phyloP scores from a whole-genome alignment of 2,888 invertebrate genomes.

The Phortica okadai region DNA sequence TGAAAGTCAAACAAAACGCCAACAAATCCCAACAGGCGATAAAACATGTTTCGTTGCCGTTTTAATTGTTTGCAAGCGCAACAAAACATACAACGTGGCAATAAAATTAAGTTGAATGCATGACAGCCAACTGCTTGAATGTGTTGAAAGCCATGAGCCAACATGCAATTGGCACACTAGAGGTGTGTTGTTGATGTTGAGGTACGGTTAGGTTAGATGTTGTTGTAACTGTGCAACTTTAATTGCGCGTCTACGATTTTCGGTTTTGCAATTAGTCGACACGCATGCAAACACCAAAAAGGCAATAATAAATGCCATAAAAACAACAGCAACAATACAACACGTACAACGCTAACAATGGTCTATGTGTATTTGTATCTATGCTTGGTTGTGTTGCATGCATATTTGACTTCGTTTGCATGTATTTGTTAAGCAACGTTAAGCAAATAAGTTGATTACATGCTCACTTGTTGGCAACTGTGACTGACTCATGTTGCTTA shows the following conservation, averaged over 20 bases:
- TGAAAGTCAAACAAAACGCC: too few relatives aligned
- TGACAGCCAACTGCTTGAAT: not conserved
- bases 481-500: not conserved
- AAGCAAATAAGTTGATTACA: conserved; percentile 22
- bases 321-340: not conserved
- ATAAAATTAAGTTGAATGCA: not conserved
- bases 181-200: too few relatives aligned
- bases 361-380: not conserved
- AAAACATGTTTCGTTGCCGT: too few relatives aligned
- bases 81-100: not conserved
- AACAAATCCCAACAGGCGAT: too few relatives aligned
- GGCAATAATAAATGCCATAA: conserved; percentile 1
- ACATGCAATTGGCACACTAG: not conserved
- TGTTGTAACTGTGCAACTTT: conserved; percentile 1
- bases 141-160: not conserved
- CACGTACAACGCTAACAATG: not conserved
- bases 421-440: conserved; percentile 5
- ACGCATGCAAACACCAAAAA: conserved; percentile 10
- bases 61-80: not conserved
- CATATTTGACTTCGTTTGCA: not conserved
- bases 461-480: conserved; percentile 14
- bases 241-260: conserved; percentile 17
- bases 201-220: too few relatives aligned
- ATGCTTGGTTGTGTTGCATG: not conserved
- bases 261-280: conserved; percentile 18